These are phyloP conservation scores for Pogonomyrmex barbatus DNA, from an alignment of 1,140 invertebrate species.

Conservation along the genomic window DNA sequence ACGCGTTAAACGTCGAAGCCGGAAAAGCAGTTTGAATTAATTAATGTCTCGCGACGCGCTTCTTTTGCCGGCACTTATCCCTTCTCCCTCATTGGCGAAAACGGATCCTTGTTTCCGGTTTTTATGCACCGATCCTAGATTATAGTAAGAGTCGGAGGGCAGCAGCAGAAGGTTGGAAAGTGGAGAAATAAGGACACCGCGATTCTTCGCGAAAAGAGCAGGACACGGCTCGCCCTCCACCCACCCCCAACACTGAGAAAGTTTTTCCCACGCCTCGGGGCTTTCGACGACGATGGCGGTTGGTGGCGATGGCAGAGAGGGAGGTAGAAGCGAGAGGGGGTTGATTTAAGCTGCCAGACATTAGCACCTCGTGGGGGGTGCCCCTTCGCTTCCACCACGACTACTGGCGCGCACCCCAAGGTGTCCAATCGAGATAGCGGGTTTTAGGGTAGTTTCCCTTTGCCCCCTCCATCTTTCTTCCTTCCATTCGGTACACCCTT, in stretches of 20 bases:
- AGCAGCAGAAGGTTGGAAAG: background rate
- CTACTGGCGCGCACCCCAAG: conserved; percentile 61
- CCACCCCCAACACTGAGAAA: conserved; percentile 57
- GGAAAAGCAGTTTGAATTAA: conserved; percentile 65
- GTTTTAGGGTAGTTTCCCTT: conserved; percentile 43
- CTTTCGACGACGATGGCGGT: conserved; percentile 51
- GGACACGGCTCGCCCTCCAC: conserved; percentile 27
- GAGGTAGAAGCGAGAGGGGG: conserved; percentile 25
- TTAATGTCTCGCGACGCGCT: conserved; percentile 40
- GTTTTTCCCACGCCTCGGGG: conserved; percentile 71
- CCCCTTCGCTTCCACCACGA: conserved; percentile 54
- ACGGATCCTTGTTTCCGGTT: conserved; percentile 60
- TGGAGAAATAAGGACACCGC: conserved; percentile 46
- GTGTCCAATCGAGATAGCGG: conserved; percentile 75
- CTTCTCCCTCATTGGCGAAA: conserved; percentile 25
- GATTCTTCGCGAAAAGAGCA: conserved; percentile 39
- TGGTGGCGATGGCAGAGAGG: conserved; percentile 28
- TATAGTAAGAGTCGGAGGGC: conserved; percentile 28
- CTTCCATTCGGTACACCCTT: background rate
- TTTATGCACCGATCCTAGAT: conserved; percentile 59
- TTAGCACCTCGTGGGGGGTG: conserved; percentile 75
- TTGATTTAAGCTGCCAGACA: conserved; percentile 78
- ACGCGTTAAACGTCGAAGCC: conserved; percentile 44
- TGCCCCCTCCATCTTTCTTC: background rate
- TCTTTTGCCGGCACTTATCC: conserved; percentile 32